Percentiles rank a stretch among this genome's conserved stretches.
phyloP scores from a whole-genome alignment of 2,113 vertebrate species.

The Pelusios castaneus region DNA sequence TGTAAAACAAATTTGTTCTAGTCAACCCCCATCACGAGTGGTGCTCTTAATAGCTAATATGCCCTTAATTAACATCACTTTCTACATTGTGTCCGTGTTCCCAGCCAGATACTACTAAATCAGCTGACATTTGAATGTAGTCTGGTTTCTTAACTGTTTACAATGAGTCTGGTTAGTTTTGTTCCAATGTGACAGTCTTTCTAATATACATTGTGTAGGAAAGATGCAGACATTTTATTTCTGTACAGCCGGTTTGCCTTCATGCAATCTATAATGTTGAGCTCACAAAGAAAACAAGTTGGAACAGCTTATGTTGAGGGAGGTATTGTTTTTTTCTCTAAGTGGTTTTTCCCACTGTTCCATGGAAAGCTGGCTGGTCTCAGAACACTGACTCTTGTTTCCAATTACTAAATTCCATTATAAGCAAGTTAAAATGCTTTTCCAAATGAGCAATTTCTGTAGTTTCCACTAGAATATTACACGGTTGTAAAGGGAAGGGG shows the following conservation, averaged over 20 bases:
- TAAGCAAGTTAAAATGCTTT: not conserved
- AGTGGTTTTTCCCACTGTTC: slow-evolving; percentile 11
- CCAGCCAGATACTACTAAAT: not conserved
- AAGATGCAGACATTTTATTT: slow-evolving; percentile 3
- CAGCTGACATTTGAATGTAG: slow-evolving; percentile 31
- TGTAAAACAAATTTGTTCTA: slow-evolving; percentile 16
- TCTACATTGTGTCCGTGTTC: slow-evolving; percentile 3
- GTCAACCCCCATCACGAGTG: not conserved
- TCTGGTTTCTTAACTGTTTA: slow-evolving; percentile 19
- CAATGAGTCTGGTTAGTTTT: slow-evolving; percentile 23
- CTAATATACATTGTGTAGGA: not conserved
- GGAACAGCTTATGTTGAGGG: slow-evolving; percentile 29
- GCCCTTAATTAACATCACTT: slow-evolving; percentile 7
- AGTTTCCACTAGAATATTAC: not conserved
- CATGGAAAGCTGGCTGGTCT: not conserved
- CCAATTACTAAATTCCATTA: not conserved
- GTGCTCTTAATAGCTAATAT: slow-evolving; percentile 14
- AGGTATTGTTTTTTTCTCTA: not conserved
- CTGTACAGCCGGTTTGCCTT: not conserved
- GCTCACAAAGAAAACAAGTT: not conserved
- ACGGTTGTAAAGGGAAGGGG: not conserved
- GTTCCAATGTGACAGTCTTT: slow-evolving; percentile 23
- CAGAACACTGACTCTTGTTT: not conserved
- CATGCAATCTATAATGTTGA: not conserved
- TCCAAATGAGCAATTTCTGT: not conserved